phyloP scores from a whole-genome alignment of 2,888 invertebrate genomes.

The Ophion costatus region DNA sequence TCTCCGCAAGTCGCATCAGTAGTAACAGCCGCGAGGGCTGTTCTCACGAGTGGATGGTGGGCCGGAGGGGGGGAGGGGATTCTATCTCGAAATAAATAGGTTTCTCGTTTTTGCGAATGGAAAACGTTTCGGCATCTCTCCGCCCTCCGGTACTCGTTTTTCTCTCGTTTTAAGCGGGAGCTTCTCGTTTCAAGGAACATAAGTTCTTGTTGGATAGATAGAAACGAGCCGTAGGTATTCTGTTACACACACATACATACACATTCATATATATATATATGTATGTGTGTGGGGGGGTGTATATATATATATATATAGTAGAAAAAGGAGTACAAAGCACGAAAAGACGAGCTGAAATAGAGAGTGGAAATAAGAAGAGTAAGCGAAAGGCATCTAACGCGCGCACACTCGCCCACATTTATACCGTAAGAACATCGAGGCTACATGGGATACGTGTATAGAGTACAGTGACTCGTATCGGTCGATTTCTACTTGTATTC shows the following conservation, averaged over 20 bases:
- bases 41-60: slow-evolving; percentile 37
- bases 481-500: slow-evolving; percentile 47
- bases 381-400: slow-evolving; percentile 22
- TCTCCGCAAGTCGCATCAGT: slow-evolving; percentile 53
- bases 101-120: slow-evolving; percentile 65
- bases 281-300: slow-evolving; percentile 6
- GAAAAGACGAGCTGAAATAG: slow-evolving; percentile 29
- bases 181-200: slow-evolving; percentile 45
- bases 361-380: slow-evolving; percentile 44
- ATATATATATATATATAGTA: slow-evolving; percentile 9
- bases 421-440: slow-evolving; percentile 41
- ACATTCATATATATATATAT: not conserved
- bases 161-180: slow-evolving; percentile 42
- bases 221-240: slow-evolving; percentile 47
- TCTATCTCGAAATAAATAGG: slow-evolving; percentile 67
- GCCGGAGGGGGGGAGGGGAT: slow-evolving; percentile 13
- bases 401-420: slow-evolving; percentile 6
- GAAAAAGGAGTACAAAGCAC: slow-evolving; percentile 16
- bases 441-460: slow-evolving; percentile 20
- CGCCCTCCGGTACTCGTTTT: slow-evolving; percentile 47
- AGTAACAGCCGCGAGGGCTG: slow-evolving; percentile 59
- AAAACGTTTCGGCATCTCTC: slow-evolving; percentile 63
- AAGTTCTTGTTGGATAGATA: slow-evolving; percentile 59
- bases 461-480: not conserved
- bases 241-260: slow-evolving; percentile 16